phyloP scores from a whole-genome alignment of 2,797 vertebrate species.

The Lacerta viridis region DNA sequence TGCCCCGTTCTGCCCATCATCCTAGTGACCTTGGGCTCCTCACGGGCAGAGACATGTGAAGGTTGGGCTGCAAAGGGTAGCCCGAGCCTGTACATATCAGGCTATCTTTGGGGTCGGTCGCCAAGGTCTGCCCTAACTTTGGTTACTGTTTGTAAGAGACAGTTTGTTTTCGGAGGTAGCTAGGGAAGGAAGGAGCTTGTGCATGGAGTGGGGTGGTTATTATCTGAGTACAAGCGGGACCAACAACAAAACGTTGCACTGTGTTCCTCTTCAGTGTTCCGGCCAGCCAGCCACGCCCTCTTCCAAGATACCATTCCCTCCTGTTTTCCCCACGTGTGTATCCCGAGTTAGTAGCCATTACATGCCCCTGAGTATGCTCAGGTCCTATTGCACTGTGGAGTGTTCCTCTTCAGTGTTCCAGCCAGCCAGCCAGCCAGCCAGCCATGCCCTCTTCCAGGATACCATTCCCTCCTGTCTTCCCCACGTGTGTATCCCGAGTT shows the following conservation, averaged over 20 bases:
- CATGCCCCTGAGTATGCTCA: not conserved
- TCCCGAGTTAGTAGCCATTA: too few species aligned
- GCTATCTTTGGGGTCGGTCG: not conserved
- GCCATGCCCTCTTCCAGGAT: not conserved
- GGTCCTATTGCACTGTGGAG: not conserved
- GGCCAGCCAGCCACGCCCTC: not conserved
- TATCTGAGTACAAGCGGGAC: not conserved
- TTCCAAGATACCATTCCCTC: not conserved
- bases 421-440: not conserved
- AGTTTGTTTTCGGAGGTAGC: not conserved
- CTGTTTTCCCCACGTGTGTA: not conserved
- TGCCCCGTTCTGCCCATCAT: not conserved
- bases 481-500: not conserved
- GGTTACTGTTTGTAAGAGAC: constrained; percentile 2
- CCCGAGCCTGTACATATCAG: not conserved
- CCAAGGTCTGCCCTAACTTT: not conserved
- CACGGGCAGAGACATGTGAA: constrained; percentile 12
- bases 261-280: not conserved
- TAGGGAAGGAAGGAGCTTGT: not conserved
- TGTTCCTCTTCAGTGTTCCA: not conserved
- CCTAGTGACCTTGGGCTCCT: not conserved
- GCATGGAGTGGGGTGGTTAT: too few species aligned
- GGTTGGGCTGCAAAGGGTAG: not conserved
- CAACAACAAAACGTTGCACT: not conserved
- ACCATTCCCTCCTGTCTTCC: not conserved